phyloP scores from a whole-genome alignment of 2,888 invertebrate species.

The Podabrus alpinus region DNA sequence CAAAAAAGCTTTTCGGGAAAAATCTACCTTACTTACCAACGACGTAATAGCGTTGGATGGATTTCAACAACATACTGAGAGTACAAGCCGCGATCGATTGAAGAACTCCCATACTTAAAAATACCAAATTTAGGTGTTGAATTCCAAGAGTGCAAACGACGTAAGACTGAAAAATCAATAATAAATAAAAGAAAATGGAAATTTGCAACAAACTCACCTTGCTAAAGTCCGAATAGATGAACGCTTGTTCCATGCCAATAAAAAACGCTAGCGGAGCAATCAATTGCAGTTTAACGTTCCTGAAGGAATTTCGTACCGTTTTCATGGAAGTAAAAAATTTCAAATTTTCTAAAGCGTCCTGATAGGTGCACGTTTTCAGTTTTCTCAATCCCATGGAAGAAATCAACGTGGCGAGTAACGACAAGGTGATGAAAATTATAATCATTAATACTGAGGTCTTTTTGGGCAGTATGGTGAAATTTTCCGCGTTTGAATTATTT shows the following conservation, averaged over 20 bases:
- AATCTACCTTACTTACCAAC: conserved; percentile 67
- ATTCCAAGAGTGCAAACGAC: conserved; percentile 81
- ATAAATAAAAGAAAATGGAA: neutral
- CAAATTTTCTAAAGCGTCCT: conserved; percentile 57
- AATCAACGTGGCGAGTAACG: conserved; percentile 56
- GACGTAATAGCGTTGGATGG: conserved; percentile 73
- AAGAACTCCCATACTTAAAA: conserved; percentile 74
- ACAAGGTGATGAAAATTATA: conserved; percentile 54
- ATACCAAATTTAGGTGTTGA: conserved; percentile 72
- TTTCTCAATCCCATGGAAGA: conserved; percentile 57
- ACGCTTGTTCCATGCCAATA: conserved; percentile 83
- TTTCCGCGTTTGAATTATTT: conserved; percentile 28
- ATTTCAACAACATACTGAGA: conserved; percentile 77
- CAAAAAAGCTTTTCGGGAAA: too few relatives aligned
- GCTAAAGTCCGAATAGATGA: conserved; percentile 81
- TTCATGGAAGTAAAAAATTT: conserved; percentile 56
- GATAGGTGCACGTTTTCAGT: conserved; percentile 61
- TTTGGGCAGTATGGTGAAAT: conserved; percentile 46
- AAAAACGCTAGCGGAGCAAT: conserved; percentile 79
- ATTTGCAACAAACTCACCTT: conserved; percentile 58
- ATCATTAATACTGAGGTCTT: conserved; percentile 52
- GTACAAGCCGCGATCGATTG: conserved; percentile 80
- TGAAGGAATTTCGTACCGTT: conserved; percentile 60
- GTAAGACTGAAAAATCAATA: conserved; percentile 66
- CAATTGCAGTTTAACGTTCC: conserved; percentile 68